Evolutionary conservation across 2,888 invertebrate genomes (phyloP), one percentile per base, ranked within the genome.

Genomic region (Drosophila macrospina): DNA sequence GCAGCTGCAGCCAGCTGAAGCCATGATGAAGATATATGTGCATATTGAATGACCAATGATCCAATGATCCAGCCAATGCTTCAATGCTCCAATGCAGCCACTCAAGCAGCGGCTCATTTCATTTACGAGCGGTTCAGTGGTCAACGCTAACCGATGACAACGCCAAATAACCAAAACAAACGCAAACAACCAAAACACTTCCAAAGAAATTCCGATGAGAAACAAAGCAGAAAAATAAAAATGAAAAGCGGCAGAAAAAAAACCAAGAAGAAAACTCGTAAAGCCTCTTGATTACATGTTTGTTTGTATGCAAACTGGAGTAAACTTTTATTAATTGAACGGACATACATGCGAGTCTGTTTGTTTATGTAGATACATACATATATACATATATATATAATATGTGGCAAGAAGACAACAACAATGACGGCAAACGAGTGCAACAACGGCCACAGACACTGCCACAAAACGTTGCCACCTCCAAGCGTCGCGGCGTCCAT

Each of bases 251-350:
- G 10, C n/a, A 11, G n/a, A 80, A 74, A 59, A 61, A 44, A 68
- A n/a, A n/a, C n/a, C n/a, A n/a, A n/a, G n/a, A n/a, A n/a, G n/a
- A n/a, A 73, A 61, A 66, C 66, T 81, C 56, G 61, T 67, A 57
- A 44, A 44, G 60, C 47, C 63, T 66, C 75, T 81, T 78, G 74
- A 78, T 79, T 68, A 65, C 60, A 48, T 60, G 54, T 57, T 56
- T 66, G 37, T 20, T 55, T 59, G 63, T 61, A 65, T 76, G 76
- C 70, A 76, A 80, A 80, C 77, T 77, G 77, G 70, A 80, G 80
- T 83, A 82, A 83, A 82, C 67, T 83, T 68, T 83, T 77, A 83
- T 83, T 83, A 81, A 81, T 83, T 83, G 69, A 70, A 56, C 78
- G 51, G 47, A 45, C 42, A 37, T 48, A 50, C 52, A 59, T 11